Percentiles rank a stretch among this genome's conserved stretches.
These are phyloP conservation scores for Andrena marginata DNA, from an alignment of 2,888 invertebrate species.

Conservation along the genomic window DNA sequence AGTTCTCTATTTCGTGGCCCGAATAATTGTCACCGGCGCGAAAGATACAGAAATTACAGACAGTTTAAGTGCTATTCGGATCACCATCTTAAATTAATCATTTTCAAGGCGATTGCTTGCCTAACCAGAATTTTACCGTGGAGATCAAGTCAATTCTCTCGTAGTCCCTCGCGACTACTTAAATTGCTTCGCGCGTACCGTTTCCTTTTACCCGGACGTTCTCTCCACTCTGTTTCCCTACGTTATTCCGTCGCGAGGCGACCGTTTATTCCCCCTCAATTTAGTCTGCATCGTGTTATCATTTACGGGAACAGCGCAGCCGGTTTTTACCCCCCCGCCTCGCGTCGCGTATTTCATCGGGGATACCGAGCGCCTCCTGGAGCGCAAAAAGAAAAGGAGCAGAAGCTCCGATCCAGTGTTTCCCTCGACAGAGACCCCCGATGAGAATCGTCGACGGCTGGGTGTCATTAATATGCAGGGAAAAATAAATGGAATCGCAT, in stretches of 20 bases:
- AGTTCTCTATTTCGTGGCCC: too few species aligned
- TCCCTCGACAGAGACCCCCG: not conserved
- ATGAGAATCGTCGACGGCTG: not conserved
- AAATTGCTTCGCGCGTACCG: conserved; percentile 10
- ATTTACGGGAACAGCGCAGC: conserved; percentile 2
- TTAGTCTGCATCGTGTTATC: conserved; percentile 19
- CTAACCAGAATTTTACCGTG: not conserved
- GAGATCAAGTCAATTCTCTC: conserved; percentile 4
- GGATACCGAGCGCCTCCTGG: not conserved
- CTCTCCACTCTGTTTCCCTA: not conserved
- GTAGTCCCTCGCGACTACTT: conserved; percentile 17
- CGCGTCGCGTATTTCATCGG: conserved; percentile 12
- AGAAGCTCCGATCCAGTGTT: conserved; percentile 6
- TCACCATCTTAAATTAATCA: not conserved
- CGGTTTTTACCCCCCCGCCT: not conserved
- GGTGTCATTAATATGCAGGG: conserved; percentile 7
- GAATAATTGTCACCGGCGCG: too few species aligned
- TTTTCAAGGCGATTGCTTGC: not conserved
- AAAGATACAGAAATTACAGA: too few species aligned
- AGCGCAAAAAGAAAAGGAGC: not conserved
- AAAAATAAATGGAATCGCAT: conserved; percentile 30
- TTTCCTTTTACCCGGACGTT: not conserved
- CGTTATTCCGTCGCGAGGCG: conserved; percentile 11
- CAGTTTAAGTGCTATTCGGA: not conserved
- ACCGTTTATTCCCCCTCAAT: conserved; percentile 19